These are phyloP conservation scores for Pterostichus niger DNA, from an alignment of 2,888 invertebrate species.

Conservation along the genomic window DNA sequence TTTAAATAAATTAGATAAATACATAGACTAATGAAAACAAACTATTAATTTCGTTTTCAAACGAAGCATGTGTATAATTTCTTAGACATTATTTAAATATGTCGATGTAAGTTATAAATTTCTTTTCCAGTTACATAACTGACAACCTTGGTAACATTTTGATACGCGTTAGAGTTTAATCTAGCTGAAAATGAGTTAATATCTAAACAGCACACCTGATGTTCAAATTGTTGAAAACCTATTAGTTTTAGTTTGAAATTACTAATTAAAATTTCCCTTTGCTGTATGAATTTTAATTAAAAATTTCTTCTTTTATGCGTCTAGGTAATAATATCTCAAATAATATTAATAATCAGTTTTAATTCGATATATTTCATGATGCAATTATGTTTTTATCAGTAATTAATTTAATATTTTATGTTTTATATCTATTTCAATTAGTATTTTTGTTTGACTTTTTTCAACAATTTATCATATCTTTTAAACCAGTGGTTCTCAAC, in stretches of 20 bases:
- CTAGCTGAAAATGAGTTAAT: conserved; percentile 49
- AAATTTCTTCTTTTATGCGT: background rate
- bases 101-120: conserved; percentile 1
- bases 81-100: conserved; percentile 11
- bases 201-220: conserved; percentile 23
- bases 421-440: too few relatives aligned
- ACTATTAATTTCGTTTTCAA: too few relatives aligned
- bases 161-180: conserved; percentile 37
- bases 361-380: conserved; percentile 2
- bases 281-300: conserved; percentile 6
- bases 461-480: too few relatives aligned
- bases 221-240: conserved; percentile 25
- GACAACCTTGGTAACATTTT: conserved; percentile 29
- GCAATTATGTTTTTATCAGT: background rate
- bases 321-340: too few relatives aligned
- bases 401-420: too few relatives aligned
- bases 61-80: background rate
- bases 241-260: conserved; percentile 8
- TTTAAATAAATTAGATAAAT: too few relatives aligned
- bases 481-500: too few relatives aligned
- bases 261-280: conserved; percentile 30
- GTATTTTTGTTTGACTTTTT: too few relatives aligned
- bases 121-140: conserved; percentile 35
- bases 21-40: too few relatives aligned
- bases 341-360: background rate